A percentile compares a stretch with the other conserved stretches of the same genome.
Evolutionary conservation across 2,113 vertebrate species (phyloP).

Genomic region (Calidris pugnax): DNA sequence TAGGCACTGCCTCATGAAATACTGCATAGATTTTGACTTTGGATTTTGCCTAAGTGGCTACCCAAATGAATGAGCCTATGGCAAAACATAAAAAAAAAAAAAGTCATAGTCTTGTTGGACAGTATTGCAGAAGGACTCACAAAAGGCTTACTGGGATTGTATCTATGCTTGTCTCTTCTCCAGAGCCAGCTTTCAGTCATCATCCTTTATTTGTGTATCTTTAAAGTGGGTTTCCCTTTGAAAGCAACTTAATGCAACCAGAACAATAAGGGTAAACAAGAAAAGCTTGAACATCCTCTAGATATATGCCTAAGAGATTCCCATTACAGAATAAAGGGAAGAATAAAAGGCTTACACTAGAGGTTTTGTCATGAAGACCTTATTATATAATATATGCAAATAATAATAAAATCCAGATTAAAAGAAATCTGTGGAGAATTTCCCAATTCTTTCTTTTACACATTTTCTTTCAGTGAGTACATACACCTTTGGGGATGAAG

Average conservation of each 20-base stretch:
- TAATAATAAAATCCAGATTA: neutral
- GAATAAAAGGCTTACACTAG: neutral
- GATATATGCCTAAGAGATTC: neutral
- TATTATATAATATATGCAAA: neutral
- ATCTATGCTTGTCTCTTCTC: neutral
- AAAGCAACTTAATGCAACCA: neutral
- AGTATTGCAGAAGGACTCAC: neutral
- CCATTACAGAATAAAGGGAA: neutral
- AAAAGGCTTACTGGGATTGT: neutral
- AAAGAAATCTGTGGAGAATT: neutral
- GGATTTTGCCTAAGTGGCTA: neutral
- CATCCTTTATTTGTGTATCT: neutral
- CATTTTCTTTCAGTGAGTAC: neutral
- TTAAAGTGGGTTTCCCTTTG: neutral
- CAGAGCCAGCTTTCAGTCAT: neutral
- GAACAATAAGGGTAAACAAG: neutral
- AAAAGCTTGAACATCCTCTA: neutral
- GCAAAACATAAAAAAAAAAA: neutral
- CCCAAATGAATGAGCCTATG: neutral
- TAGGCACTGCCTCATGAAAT: neutral
- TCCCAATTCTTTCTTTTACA: neutral
- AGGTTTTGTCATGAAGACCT: neutral
- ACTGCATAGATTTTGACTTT: neutral
- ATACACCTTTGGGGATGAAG: neutral
- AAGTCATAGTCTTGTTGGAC: neutral